Percentiles rank a stretch among this genome's conserved stretches.
Conservation (phyloP, 2,888 invertebrate species). For the Drosophila monieri region DNA sequence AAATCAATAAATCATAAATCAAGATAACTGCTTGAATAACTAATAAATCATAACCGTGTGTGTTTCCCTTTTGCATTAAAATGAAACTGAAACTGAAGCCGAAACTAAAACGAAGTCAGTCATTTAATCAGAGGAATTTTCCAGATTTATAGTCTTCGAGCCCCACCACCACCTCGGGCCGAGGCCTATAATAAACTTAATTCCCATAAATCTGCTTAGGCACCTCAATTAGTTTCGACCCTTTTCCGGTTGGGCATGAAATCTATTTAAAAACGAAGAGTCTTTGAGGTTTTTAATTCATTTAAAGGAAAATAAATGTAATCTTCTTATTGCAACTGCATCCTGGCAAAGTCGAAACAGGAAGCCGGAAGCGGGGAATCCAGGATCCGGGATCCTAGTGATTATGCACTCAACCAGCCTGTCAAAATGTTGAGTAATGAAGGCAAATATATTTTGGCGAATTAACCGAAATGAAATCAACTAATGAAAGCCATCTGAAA, state of each 20-base stretch:
- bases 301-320: conserved; percentile 35
- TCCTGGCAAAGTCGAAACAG: neutral
- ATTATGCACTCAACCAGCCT: conserved; percentile 22
- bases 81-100: conserved; percentile 2
- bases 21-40: conserved; percentile 49
- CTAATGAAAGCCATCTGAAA: conserved; percentile 63
- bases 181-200: conserved; percentile 23
- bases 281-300: conserved; percentile 31
- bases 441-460: conserved; percentile 46
- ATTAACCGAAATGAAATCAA: conserved; percentile 68
- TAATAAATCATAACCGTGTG: conserved; percentile 46
- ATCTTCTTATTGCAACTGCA: conserved; percentile 32
- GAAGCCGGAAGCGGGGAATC: neutral
- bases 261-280: conserved; percentile 13
- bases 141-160: conserved; percentile 32
- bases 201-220: conserved; percentile 40
- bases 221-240: conserved; percentile 33
- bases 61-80: conserved; percentile 42
- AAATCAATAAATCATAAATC: conserved; percentile 73
- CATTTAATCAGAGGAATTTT: conserved; percentile 41
- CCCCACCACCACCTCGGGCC: neutral
- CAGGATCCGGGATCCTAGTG: neutral
- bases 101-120: conserved; percentile 32
- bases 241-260: conserved; percentile 17
- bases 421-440: conserved; percentile 27